Evolutionary conservation across 1,140 invertebrate genomes (phyloP), one percentile per base, ranked within the genome.

Genomic region (Gonatopus flavifemur): DNA sequence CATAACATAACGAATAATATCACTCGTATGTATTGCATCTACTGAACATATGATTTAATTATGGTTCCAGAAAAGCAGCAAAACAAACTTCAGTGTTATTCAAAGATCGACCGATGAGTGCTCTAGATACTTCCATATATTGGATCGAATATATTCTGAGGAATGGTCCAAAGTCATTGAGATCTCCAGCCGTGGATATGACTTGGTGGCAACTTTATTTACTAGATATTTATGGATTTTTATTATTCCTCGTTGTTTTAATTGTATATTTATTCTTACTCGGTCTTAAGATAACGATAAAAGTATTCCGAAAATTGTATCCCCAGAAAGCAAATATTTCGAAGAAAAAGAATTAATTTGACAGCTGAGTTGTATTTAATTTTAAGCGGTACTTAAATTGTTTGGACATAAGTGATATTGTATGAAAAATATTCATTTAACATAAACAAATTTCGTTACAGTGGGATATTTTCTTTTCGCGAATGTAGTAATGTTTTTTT

Each of bases 61-160:
- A 15, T 32, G 15, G 25, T 51, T 57, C 1, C 8, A 70, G 68
- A 18, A 19, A 67, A 10, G 57, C 59, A 1, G 36, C 45, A 1
- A 43, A 55, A 13, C 42, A 16, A 7, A 5, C 55, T 18, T 68
- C 67, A 8, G 22, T n/a, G 1, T 19, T 38, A 31, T 74, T 72
- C 12, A 45, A 31, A 6, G 66, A 71, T 40, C 56, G 81, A 57
- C 77, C 79, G 4, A 62, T 73, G 25, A 72, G 71, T 50, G 73
- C 83, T 1, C 47, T 83, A 37, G 73, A 84, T 13, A 77, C 72
- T 0, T 82, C 83, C 2, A 64, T 76, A 21, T 83, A 70, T 55
- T 85, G 83, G 81, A 74, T 81, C 5, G 83, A 84, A 57, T 84
- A 83, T 53, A 70, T 83, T 2, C 69, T 81, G 2, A 66, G 80